Evolutionary conservation across 2,113 vertebrate genomes (phyloP).

Genomic region (Corvus moneduloides): DNA sequence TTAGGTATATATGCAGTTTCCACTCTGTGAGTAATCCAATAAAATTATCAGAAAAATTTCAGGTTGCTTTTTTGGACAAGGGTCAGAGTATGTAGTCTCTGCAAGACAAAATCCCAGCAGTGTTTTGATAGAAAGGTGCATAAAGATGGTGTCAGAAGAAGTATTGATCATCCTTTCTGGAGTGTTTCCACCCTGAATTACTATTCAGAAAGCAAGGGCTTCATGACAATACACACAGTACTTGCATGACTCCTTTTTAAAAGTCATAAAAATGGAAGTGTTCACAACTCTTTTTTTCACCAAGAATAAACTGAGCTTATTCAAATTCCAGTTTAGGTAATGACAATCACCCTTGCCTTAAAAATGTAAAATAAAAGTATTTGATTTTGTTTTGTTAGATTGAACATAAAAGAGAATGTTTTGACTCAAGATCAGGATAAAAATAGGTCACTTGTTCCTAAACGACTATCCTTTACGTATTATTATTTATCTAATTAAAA

Average conservation of each 20-base stretch:
- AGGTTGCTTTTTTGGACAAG: neutral
- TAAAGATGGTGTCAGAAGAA: neutral
- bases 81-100: neutral
- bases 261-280: neutral
- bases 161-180: neutral
- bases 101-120: neutral
- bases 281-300: neutral
- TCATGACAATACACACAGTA: accelerated
- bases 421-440: neutral
- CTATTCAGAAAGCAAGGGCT: neutral
- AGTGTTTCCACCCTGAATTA: neutral
- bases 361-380: neutral
- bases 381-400: neutral
- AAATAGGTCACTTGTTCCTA: neutral
- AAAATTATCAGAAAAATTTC: neutral
- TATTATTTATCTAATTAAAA: neutral
- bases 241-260: neutral
- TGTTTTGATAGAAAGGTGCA: neutral
- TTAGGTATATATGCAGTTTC: neutral
- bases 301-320: neutral
- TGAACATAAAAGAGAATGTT: neutral
- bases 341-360: neutral
- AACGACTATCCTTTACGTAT: neutral
- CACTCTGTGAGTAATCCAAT: neutral
- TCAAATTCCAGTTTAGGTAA: neutral